phyloP scores from a whole-genome alignment of 2,797 vertebrate genomes.

The Buphagus erythrorhynchus region DNA sequence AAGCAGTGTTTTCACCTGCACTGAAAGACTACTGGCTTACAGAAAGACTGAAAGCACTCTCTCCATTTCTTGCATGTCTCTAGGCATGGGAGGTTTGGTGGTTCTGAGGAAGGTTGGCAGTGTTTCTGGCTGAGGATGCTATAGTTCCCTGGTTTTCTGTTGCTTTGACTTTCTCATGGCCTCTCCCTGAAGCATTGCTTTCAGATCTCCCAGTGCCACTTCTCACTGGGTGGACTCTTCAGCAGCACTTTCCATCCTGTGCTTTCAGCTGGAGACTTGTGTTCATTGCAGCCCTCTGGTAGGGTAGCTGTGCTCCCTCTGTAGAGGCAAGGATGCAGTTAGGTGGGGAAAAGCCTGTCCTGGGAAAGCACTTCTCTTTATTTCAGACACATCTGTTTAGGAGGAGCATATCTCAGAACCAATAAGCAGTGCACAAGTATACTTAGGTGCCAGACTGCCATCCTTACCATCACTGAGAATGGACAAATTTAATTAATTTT shows the following conservation, averaged over 20 bases:
- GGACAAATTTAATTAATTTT: neutral
- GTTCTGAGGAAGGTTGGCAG: neutral
- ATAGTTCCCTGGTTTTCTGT: neutral
- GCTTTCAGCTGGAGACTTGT: neutral
- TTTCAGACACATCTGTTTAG: neutral
- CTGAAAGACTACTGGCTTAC: neutral
- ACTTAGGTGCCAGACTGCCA: neutral
- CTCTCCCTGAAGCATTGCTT: neutral
- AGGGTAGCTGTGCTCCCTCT: neutral
- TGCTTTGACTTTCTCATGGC: neutral
- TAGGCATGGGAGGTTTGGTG: neutral
- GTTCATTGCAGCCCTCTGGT: neutral
- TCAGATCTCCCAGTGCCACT: neutral
- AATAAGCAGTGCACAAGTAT: neutral
- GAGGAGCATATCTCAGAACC: fast-evolving
- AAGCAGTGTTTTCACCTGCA: neutral
- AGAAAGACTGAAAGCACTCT: neutral
- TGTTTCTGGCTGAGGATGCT: neutral
- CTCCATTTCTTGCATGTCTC: neutral
- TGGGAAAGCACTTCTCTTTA: neutral
- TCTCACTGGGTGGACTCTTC: neutral
- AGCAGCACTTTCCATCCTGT: neutral
- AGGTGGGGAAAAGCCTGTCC: neutral
- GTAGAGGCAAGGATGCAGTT: neutral
- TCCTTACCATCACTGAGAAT: neutral